A percentile compares a stretch with the other conserved stretches of the same genome.
These are phyloP conservation scores for Taurulus bubalis DNA, from an alignment of 2,113 vertebrate species.

Conservation along the genomic window DNA sequence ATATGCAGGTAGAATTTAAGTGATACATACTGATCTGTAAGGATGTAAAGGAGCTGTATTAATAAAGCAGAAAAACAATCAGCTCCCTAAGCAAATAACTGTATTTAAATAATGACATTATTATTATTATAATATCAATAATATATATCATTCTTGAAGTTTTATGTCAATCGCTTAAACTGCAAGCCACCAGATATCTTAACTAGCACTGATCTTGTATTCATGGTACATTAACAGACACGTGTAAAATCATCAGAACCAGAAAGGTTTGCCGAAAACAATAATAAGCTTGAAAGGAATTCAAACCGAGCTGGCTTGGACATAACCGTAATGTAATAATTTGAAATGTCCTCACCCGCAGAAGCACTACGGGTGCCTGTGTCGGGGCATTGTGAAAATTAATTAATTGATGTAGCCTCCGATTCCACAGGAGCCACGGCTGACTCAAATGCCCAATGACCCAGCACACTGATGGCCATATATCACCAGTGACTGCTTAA, in stretches of 20 bases:
- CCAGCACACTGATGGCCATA: conserved; percentile 69
- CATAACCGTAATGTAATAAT: conserved; percentile 64
- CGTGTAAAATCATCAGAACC: conserved; percentile 59
- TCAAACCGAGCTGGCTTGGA: conserved; percentile 61
- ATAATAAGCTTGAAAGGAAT: conserved; percentile 67
- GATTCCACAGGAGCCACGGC: conserved; percentile 47
- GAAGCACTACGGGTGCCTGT: conserved; percentile 18
- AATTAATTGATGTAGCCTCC: conserved; percentile 67
- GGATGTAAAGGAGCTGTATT: conserved; percentile 22
- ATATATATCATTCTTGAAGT: conserved; percentile 15
- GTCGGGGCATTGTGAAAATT: conserved; percentile 46
- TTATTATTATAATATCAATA: neutral
- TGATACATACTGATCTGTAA: conserved; percentile 1
- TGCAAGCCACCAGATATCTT: conserved; percentile 31
- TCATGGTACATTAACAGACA: conserved; percentile 38
- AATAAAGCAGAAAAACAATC: conserved; percentile 31
- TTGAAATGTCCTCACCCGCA: conserved; percentile 44
- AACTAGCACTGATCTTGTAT: conserved; percentile 62
- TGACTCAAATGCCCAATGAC: conserved; percentile 60
- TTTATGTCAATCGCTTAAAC: conserved; percentile 30
- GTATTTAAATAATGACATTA: neutral
- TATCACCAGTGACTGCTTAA: conserved; percentile 79
- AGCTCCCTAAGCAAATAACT: conserved; percentile 27
- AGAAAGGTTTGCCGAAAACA: conserved; percentile 67
- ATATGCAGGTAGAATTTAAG: neutral